These are phyloP conservation scores for Loris lydekkerianus DNA, from an alignment of 2,797 vertebrate genomes.

Conservation along the genomic window DNA sequence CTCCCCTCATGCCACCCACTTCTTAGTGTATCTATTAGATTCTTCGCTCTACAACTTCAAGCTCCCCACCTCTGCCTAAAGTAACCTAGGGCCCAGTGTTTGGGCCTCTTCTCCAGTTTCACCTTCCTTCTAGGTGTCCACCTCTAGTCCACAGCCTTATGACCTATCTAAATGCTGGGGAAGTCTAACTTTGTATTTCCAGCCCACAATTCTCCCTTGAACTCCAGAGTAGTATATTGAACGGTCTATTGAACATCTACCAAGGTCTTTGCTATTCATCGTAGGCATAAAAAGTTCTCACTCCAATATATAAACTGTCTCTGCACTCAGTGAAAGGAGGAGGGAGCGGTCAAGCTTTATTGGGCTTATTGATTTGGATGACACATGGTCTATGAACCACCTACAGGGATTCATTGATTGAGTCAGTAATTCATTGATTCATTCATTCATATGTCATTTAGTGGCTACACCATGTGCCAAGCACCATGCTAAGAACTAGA, in stretches of 20 bases:
- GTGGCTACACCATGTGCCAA: background rate
- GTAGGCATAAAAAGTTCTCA: background rate
- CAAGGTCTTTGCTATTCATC: slow-evolving; percentile 7
- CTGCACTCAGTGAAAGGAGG: background rate
- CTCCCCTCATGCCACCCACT: background rate
- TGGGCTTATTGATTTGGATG: slow-evolving; percentile 26
- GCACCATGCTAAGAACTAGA: background rate
- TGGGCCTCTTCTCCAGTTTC: background rate
- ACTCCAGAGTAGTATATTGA: background rate
- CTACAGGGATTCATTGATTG: background rate
- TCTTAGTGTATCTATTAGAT: background rate
- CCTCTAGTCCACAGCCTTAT: background rate
- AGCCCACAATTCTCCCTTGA: background rate
- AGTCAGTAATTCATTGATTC: slow-evolving; percentile 27
- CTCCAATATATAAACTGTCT: background rate
- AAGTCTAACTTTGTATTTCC: background rate
- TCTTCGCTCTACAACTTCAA: background rate
- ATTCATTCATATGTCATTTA: slow-evolving; percentile 35
- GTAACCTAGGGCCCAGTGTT: background rate
- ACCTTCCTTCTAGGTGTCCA: background rate
- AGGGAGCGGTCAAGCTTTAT: background rate
- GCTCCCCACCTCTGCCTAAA: background rate
- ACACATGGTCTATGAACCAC: slow-evolving; percentile 5
- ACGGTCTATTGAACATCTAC: background rate
- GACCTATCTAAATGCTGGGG: background rate